These are phyloP conservation scores for Augiades crinisus DNA, from an alignment of 2,888 invertebrate genomes.

Conservation along the genomic window DNA sequence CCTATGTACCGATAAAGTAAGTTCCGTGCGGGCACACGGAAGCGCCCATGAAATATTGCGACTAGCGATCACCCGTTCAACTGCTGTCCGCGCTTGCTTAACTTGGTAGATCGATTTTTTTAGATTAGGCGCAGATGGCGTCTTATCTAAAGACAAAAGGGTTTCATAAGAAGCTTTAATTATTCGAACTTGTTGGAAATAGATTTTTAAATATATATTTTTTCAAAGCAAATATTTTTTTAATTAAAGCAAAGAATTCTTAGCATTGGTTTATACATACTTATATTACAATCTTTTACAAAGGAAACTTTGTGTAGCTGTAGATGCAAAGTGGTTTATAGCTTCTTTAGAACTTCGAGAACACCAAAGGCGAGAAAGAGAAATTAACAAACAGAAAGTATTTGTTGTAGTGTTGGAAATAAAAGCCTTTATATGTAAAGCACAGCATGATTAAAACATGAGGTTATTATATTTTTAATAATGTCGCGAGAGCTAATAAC, in stretches of 20 bases:
- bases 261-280: not conserved
- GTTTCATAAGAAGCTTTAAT: not conserved
- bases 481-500: too few species aligned
- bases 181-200: not conserved
- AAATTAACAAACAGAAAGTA: slow-evolving; percentile 1
- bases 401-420: not conserved
- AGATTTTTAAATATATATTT: not conserved
- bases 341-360: not conserved
- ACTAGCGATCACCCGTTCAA: too few species aligned
- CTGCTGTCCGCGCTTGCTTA: too few species aligned
- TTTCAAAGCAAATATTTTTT: not conserved
- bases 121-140: too few species aligned
- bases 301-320: slow-evolving; percentile 3
- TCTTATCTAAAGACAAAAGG: too few species aligned
- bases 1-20: too few species aligned
- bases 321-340: slow-evolving; percentile 3
- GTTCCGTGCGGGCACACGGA: too few species aligned
- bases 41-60: too few species aligned
- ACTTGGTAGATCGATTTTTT: too few species aligned
- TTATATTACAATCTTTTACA: not conserved
- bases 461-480: too few species aligned
- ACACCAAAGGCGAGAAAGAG: slow-evolving; percentile 5
- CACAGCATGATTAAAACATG: too few species aligned
- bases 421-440: not conserved
- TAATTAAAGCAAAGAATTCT: not conserved